These are phyloP conservation scores for Drosophila macrospina DNA, from an alignment of 2,888 invertebrate species.

Conservation along the genomic window DNA sequence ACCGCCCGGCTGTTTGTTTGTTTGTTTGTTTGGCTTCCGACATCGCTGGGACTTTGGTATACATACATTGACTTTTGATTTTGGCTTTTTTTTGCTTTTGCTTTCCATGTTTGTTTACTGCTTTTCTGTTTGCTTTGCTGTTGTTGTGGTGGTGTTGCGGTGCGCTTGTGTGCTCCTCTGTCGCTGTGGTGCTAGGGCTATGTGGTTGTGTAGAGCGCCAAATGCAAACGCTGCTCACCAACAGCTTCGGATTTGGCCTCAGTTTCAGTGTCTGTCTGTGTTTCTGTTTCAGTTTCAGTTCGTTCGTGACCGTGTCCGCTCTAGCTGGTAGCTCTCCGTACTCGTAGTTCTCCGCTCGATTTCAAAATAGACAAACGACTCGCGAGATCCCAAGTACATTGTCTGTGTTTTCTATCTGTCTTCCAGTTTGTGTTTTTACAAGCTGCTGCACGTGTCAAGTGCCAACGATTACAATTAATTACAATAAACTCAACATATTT, in stretches of 20 bases:
- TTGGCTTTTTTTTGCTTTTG: constrained; percentile 55
- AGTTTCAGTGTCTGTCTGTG: constrained; percentile 55
- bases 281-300: constrained; percentile 66
- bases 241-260: constrained; percentile 45
- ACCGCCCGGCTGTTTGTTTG: constrained; percentile 54
- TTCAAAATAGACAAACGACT: constrained; percentile 28
- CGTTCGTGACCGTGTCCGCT: constrained; percentile 80
- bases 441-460: constrained; percentile 65
- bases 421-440: constrained; percentile 18
- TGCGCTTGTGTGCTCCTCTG: constrained; percentile 15
- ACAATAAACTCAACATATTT: constrained; percentile 14
- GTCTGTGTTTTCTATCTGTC: constrained; percentile 5
- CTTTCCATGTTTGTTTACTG: constrained; percentile 64
- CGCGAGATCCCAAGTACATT: constrained; percentile 13
- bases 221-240: constrained; percentile 50
- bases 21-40: constrained; percentile 74
- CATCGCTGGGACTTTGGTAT: constrained; percentile 40
- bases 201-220: constrained; percentile 29
- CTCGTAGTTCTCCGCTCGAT: constrained; percentile 30
- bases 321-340: constrained; percentile 15
- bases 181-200: constrained; percentile 26
- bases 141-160: constrained; percentile 5
- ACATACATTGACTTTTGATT: constrained; percentile 54
- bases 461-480: constrained; percentile 25
- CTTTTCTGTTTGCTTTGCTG: constrained; percentile 56